A percentile compares a stretch with the other conserved stretches of the same genome.
phyloP scores from a whole-genome alignment of 2,888 invertebrate genomes.

The Plemyria rubiginata region DNA sequence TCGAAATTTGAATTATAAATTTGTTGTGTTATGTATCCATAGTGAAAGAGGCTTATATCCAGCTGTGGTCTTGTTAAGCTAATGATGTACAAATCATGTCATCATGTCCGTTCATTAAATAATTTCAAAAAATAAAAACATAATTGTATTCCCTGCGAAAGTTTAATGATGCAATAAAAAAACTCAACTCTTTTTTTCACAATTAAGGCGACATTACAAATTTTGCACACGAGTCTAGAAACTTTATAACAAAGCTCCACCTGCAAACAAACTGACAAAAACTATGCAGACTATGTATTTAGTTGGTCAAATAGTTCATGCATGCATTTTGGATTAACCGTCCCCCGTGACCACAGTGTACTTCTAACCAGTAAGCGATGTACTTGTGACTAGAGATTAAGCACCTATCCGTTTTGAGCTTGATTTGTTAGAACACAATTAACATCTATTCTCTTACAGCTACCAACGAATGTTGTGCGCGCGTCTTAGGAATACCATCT shows the following conservation, averaged over 20 bases:
- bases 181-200: not conserved
- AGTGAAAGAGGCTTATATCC: no score
- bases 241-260: constrained; percentile 15
- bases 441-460: no score
- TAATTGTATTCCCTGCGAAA: not conserved
- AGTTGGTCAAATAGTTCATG: constrained; percentile 62
- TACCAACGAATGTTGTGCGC: no score
- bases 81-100: no score
- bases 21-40: no score
- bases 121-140: no score
- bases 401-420: no score
- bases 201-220: not conserved
- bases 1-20: no score
- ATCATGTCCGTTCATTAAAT: no score
- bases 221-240: not conserved
- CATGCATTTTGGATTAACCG: constrained; percentile 63
- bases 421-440: no score
- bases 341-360: constrained; percentile 42
- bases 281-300: constrained; percentile 53
- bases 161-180: not conserved
- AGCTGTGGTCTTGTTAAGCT: no score
- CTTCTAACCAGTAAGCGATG: constrained; percentile 24
- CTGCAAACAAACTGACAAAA: constrained; percentile 43
- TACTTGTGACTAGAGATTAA: not conserved
- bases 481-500: no score